Conservation (phyloP, 2,888 invertebrate species). For the Anorthoa munda region DNA sequence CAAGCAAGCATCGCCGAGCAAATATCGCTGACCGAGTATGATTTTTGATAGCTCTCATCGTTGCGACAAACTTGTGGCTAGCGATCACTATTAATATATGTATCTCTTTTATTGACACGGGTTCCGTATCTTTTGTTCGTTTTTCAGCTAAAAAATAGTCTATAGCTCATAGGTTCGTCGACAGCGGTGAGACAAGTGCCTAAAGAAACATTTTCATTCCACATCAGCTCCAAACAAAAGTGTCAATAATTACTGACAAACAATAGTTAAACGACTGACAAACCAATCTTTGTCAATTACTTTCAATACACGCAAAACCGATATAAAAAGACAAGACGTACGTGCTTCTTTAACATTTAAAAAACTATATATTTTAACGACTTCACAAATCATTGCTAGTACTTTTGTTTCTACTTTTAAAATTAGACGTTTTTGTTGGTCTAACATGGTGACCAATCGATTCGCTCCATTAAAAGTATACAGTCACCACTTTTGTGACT, state of each 20-base stretch:
- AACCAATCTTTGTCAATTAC: conserved; percentile 1
- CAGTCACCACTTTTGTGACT: conserved; percentile 30
- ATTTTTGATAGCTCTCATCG: no score
- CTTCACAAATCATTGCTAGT: background rate
- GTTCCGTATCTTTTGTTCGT: no score
- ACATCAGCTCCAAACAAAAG: background rate
- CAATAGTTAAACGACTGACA: background rate
- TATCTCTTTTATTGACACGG: no score
- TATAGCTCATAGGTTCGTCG: no score
- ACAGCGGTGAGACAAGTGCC: no score
- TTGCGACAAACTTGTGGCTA: no score
- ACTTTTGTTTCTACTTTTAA: background rate
- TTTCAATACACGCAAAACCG: background rate
- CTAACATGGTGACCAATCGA: conserved; percentile 24
- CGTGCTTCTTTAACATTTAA: background rate
- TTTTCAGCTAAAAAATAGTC: no score
- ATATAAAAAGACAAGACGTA: background rate
- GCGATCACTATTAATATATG: no score
- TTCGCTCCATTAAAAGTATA: conserved; percentile 4
- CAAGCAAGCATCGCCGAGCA: no score
- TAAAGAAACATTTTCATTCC: no score
- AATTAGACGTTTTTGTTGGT: conserved; percentile 5
- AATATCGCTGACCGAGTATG: no score
- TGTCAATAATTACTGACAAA: background rate
- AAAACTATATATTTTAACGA: conserved; percentile 1